phyloP scores from a whole-genome alignment of 2,888 invertebrate genomes.

The Myopa tessellatipennis region DNA sequence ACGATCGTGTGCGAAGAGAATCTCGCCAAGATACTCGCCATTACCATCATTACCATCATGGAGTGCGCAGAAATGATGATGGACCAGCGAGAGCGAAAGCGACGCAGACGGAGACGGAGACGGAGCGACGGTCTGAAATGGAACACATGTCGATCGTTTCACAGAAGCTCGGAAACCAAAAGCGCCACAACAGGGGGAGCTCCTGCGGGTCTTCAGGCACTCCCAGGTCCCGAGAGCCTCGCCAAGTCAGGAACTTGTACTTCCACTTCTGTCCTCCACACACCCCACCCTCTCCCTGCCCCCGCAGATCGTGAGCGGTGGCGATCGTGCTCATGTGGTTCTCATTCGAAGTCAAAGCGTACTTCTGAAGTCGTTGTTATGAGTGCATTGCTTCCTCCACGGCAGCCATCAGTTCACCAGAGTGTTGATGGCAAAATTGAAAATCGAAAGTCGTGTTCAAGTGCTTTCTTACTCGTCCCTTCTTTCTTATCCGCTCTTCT shows the following conservation, averaged over 20 bases:
- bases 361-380: neutral
- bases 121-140: neutral
- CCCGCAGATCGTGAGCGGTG: neutral
- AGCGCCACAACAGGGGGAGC: neutral
- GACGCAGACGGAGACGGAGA: neutral
- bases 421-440: constrained; percentile 5
- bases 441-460: constrained; percentile 11
- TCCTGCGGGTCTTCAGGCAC: neutral
- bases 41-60: neutral
- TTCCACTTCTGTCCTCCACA: neutral
- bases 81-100: neutral
- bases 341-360: neutral
- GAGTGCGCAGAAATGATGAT: neutral
- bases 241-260: neutral
- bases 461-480: neutral
- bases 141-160: neutral
- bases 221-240: neutral
- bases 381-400: neutral
- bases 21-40: neutral
- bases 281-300: neutral
- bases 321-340: neutral
- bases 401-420: neutral
- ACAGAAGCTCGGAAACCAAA: neutral
- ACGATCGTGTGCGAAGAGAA: constrained; percentile 17
- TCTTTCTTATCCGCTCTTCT: neutral